Base-by-base conservation (phyloP, 23 tunicate species). In the Halocynthia aurantium region DNA sequence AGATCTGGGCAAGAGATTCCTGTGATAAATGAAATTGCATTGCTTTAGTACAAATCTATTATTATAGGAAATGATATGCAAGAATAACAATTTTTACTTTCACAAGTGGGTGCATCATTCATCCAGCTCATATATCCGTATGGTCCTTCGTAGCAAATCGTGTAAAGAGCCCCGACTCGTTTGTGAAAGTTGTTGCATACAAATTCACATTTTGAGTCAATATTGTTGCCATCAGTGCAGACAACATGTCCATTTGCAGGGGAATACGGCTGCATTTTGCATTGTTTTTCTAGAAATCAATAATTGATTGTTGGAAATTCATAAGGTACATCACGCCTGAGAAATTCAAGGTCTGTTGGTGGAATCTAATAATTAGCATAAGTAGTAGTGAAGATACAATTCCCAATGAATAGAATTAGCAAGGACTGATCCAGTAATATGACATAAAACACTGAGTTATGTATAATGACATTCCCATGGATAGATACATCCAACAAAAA, bases 141-240 rank as follows among this genome's bases (percentile, higher is more conserved):
- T 5, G 22, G 50, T 40, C 31, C 70, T 65, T 65, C 70, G 0
- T 10, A 9, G 19, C 70, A 65, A 0, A 15, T 49, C 9, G 70
- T 65, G 70, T 65, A 15, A 40, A 65, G 31, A 65, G 70, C 50
- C 9, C 70, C 70, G 31, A 65, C 19, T 65, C 70, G 22, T 13
- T 13, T 65, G 31, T 65, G 70, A 49, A 65, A 65, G 10, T 65
- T 49, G 10, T 65, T 15, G 70, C 70, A 65, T 65, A 65, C 70
- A 15, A 20, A 15, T 65, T 65, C 70, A 6, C 70, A 65, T 65
- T 65, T 65, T 6, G 70, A 65, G 70, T 65, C 31, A 15, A 65
- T 15, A 65, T 65, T 10, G 19, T 65, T 65, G 5, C 70, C 70
- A 65, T 65, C 6, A 0, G 70, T 65, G 19, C 70, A 65, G 10